Evolutionary conservation across 2,797 vertebrate genomes (phyloP), one percentile per base, ranked within the genome.

Genomic region (Salarias fasciatus): DNA sequence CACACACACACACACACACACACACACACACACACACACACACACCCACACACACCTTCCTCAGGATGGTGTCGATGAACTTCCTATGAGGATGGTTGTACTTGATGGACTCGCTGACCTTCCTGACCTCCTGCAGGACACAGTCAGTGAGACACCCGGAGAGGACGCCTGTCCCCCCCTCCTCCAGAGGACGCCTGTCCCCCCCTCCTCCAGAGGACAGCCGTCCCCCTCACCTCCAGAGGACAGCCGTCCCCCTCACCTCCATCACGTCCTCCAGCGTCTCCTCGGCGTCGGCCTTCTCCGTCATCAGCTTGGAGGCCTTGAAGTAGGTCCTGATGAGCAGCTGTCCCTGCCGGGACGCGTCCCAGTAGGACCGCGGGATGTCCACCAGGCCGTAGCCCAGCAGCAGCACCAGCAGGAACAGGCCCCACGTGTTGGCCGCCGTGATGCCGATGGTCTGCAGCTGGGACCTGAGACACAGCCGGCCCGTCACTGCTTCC

Each of bases 261-360:
- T 99, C 97, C 97, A 98, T 98, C 53, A 96, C 91, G 81, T 99
- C 97, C 84, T 99, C 97, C 75, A 99, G 93, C 86, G 95, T 97
- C 82, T 99, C 97, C 73, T 98, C 96, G 0, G 97, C 94, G 50
- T 99, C 97, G 0, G 96, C 96, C 89, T 98, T 98, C 90, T 99
- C 97, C 0, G 96, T 96, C 95, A 97, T 97, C 60, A 99, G 88
- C 73, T 98, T 99, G 72, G 97, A 95, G 5, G 95, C 95, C 86
- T 99, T 98, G 89, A 99, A 99, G 70, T 98, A 98, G 5, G 97
- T 97, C 87, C 98, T 98, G 92, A 96, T 93, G 29, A 99, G 95
- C 0, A 96, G 72, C 77, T 98, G 95, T 43, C 95, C 95, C 31
- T 91, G 95, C 10, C 93, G 91, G 0, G 96, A 96, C 18, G 95